Base-by-base conservation (phyloP, 2,888 invertebrate genomes). In the Nomada ferruginata region DNA sequence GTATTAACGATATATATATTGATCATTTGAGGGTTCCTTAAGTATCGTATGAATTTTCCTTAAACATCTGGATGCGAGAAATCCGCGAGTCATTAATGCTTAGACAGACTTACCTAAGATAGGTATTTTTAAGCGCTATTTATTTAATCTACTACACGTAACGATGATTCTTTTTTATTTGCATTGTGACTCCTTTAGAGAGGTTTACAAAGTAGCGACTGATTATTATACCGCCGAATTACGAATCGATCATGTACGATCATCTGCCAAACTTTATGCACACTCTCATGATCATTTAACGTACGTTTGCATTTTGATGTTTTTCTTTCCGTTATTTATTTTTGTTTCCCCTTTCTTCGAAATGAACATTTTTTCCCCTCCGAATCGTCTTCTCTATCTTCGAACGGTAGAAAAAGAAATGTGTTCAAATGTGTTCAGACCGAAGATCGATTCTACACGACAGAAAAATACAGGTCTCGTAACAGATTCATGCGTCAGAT, bases 51-150 rank as follows among this genome's bases (percentile, higher is more conserved):
- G 57, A 42, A 20, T 71, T 76, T 63, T 65, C 61, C 64, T 26
- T 13, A 11, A 20, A 74, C 64, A 74, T 53, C 53, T 60, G 52
- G 64, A 73, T 59, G 15, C 59, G 66, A 79, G 55, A 61, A 75
- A 65, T 50, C 36, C 64, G 70, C 71, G 73, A 81, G 70, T 79
- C 71, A 82, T 59, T 79, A 65, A 60, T 78, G 78, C 64, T 82
- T 79, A 69, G 65, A 74, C 77, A 53, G 73, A 87, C 68, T 77
- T 85, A 84, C 76, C 79, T 80, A 84, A 87, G 78, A 82, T 87
- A 85, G 85, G 76, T 85, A 82, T 71, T 79, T 73, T 82, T 86
- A 86, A 78, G 69, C 65, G 63, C 59, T 89, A 89, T 89, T 87
- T 87, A 87, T 87, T 89, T 80, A 77, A 87, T 85, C 65, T 82